Evolutionary conservation across 2,113 vertebrate species (phyloP), one percentile per base, ranked within the genome.

Genomic region (Misgurnus mizolepis): DNA sequence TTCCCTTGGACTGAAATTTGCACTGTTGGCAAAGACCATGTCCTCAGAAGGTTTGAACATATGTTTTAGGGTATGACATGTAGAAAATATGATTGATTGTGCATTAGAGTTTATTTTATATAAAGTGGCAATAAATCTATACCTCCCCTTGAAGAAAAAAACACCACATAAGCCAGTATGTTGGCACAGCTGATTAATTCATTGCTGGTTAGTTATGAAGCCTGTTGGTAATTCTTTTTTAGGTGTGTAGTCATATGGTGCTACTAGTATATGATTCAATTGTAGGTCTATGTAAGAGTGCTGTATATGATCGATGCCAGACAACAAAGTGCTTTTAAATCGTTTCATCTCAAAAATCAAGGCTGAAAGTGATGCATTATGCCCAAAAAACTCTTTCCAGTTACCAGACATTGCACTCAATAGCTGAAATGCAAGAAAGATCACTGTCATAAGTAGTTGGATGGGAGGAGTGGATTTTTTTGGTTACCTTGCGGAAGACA

Each of bases 1-100:
- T 43, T 60, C 79, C 61, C 41, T 18, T 53, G 53, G 45, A 80
- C 11, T 47, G 3, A 9, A 58, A 56, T 58, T 40, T 12, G 58
- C 49, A 43, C 53, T 56, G 55, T 71, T 15, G 22, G 15, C 7
- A 67, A 67, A 50, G 8, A 60, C 71, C n/a, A 76, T n/a, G n/a
- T 61, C 12, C 40, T 65, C 47, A 56, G 47, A 10, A 45, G n/a
- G 12, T 56, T 15, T 49, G 15, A 34, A 34, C 62, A 27, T 58
- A 15, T n/a, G 78, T 86, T 86, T 64, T 81, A 86, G 86, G 78
- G 61, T 83, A 72, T 86, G 79, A 73, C 72, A 79, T 64, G 76
- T 67, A 27, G 84, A 80, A 90, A 91, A 82, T 88, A 80, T 53
- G 3, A 53, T 53, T 34, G 27, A 14, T 45, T 45, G 5, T 5